A percentile compares a stretch with the other conserved stretches of the same genome.
These are phyloP conservation scores for silkworm (Bombyx mori) DNA, from an alignment of 1,140 invertebrate species.

Conservation along the genomic window ASM3026992v2 NC_085117.1:14408501-14409000, in stretches of 20 bases:
- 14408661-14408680: constrained; percentile 35
- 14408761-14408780: constrained; percentile 39
- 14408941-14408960: too few relatives aligned
- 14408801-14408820: constrained; percentile 27
- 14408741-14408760: constrained; percentile 50
- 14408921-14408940: too few relatives aligned
- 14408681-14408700: constrained; percentile 30
- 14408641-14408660: constrained; percentile 53
- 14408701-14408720: constrained; percentile 61
- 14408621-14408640: constrained; percentile 66
- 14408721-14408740: constrained; percentile 61
- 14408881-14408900: too few relatives aligned
- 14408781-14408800: constrained; percentile 56
- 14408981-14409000: too few relatives aligned
- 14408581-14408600: constrained; percentile 64
- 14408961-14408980: too few relatives aligned
- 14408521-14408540: constrained; percentile 55
- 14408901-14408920: too few relatives aligned
- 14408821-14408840: constrained; percentile 9
- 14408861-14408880: too few relatives aligned
- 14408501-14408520: constrained; percentile 64
- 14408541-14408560: constrained; percentile 71
- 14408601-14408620: constrained; percentile 68
- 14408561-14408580: constrained; percentile 61
- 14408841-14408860: constrained; percentile 11